Conservation (phyloP, 2,113 vertebrate species). For the Podilymbus podiceps region DNA sequence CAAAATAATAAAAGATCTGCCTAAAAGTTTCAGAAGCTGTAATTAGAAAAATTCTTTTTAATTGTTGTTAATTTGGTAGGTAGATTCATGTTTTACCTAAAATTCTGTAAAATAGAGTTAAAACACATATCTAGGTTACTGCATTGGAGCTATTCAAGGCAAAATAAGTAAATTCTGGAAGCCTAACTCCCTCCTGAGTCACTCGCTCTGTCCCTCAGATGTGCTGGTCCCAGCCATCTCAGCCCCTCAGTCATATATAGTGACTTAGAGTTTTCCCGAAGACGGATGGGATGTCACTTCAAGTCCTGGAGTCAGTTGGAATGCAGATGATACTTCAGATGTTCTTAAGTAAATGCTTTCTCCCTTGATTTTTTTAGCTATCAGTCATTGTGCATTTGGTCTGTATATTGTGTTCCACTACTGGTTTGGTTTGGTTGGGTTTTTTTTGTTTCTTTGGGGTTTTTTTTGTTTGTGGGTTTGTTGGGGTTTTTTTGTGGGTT, state of each 20-base stretch:
- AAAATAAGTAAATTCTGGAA: background rate
- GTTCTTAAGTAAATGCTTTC: background rate
- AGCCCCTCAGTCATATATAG: background rate
- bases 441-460: no score
- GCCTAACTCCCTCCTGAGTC: rapidly evolving
- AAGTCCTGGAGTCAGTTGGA: background rate
- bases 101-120: background rate
- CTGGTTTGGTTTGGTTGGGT: no score
- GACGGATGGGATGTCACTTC: background rate
- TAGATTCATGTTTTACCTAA: background rate
- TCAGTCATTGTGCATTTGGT: background rate
- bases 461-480: no score
- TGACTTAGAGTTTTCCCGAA: background rate
- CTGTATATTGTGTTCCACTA: background rate
- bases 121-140: background rate
- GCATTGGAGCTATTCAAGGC: background rate
- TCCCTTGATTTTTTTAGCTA: background rate
- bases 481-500: no score
- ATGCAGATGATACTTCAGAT: background rate
- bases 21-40: background rate
- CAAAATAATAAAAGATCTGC: background rate
- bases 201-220: background rate
- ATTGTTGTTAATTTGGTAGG: background rate
- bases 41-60: background rate
- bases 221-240: background rate